Evolutionary conservation across 2,113 vertebrate species (phyloP).

Genomic region (Lophius piscatorius): DNA sequence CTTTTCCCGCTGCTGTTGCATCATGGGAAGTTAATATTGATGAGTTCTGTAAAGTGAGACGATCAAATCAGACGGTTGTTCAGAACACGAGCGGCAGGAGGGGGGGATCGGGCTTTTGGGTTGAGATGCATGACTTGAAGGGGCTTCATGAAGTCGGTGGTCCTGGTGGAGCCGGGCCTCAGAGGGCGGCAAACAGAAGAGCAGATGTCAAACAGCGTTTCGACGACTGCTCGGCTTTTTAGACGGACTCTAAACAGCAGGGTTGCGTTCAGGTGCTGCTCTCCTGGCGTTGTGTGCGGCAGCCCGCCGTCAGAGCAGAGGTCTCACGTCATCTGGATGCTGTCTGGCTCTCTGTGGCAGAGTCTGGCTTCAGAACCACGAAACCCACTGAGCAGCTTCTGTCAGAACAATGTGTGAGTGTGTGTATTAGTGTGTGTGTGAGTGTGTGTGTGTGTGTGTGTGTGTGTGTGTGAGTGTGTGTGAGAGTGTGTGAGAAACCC

Average conservation of each 20-base stretch:
- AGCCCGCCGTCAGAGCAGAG: not conserved
- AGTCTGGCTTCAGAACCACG: conserved; percentile 13
- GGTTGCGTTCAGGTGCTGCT: conserved; percentile 35
- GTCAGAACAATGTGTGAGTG: too few species aligned
- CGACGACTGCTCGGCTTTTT: conserved; percentile 43
- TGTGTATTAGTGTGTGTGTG: not conserved
- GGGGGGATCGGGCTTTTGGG: conserved; percentile 25
- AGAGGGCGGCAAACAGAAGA: conserved; percentile 37
- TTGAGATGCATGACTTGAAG: conserved; percentile 33
- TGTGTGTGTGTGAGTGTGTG: too few species aligned
- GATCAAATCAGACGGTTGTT: conserved; percentile 10
- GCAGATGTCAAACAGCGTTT: conserved; percentile 59
- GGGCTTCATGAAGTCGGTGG: conserved; percentile 30
- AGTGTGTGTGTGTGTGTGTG: conserved; percentile 15
- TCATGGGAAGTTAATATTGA: not conserved
- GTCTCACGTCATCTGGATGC: conserved; percentile 15
- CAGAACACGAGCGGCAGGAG: conserved; percentile 7
- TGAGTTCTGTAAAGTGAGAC: conserved; percentile 10
- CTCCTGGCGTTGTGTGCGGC: conserved; percentile 2
- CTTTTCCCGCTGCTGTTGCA: not conserved
- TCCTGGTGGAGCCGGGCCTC: conserved; percentile 21
- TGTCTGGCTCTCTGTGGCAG: conserved; percentile 12
- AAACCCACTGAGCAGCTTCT: conserved; percentile 22
- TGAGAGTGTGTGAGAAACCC: not conserved
- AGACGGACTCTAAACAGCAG: conserved; percentile 49